Evolutionary conservation across 92 coral and sea anemone species (phyloP).

Genomic region (Blastomussa wellsi): DNA sequence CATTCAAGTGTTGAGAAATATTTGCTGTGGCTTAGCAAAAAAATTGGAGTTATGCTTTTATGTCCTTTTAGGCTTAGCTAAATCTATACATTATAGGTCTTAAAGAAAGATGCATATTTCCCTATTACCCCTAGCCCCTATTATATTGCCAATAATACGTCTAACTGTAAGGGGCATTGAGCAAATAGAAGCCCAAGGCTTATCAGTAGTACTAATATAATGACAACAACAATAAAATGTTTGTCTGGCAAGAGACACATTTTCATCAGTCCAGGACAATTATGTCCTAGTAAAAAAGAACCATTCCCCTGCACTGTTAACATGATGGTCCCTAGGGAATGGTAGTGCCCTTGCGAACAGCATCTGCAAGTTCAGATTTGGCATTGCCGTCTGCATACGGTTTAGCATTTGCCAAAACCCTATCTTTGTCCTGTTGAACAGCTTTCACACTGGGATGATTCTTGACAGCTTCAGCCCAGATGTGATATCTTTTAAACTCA

Average conservation of each 20-base stretch:
- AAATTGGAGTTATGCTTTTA: too few species aligned
- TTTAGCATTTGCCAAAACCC: slow-evolving; percentile 29
- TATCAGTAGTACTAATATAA: too few species aligned
- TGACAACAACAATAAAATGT: not conserved
- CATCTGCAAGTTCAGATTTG: slow-evolving; percentile 59
- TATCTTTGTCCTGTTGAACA: slow-evolving; percentile 28
- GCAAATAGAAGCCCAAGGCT: too few species aligned
- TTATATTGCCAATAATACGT: too few species aligned
- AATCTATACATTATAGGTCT: too few species aligned
- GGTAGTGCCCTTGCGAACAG: slow-evolving; percentile 36
- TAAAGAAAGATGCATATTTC: too few species aligned
- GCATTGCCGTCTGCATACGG: slow-evolving; percentile 49
- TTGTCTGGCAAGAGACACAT: not conserved
- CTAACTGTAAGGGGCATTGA: too few species aligned
- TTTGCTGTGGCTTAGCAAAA: too few species aligned
- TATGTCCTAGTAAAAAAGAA: not conserved
- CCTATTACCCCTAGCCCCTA: too few species aligned
- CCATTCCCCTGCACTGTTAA: not conserved
- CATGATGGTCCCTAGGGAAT: slow-evolving; percentile 10
- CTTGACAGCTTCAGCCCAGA: slow-evolving; percentile 65
- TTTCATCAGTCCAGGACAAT: not conserved
- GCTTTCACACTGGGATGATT: slow-evolving; percentile 63
- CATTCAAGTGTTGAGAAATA: too few species aligned
- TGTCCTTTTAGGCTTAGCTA: too few species aligned
- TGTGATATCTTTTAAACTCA: slow-evolving; percentile 61